Conservation (phyloP, 2,888 invertebrate species). For the Athalia rosae region DNA sequence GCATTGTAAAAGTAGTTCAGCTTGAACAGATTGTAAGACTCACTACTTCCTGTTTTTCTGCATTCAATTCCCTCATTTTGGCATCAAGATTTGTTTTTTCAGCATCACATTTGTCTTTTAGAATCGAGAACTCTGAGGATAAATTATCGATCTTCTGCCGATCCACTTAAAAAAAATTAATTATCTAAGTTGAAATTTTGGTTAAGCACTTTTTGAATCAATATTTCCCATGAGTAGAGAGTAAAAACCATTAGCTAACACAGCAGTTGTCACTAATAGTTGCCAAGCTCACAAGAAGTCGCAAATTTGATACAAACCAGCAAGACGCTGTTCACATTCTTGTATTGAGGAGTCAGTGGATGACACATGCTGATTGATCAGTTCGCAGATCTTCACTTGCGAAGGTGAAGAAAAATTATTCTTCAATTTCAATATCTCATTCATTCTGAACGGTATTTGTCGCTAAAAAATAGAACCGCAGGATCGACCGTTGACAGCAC, state of each 20-base stretch:
- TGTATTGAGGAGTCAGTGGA: background rate
- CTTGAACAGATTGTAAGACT: background rate
- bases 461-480: background rate
- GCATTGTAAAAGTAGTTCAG: background rate
- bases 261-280: background rate
- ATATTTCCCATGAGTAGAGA: no score
- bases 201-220: no score
- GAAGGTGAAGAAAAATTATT: constrained; percentile 1
- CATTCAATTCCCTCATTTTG: constrained; percentile 12
- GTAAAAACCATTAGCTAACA: background rate
- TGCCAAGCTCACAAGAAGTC: background rate
- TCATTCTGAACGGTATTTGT: constrained; percentile 1
- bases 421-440: constrained; percentile 2
- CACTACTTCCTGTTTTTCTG: constrained; percentile 27
- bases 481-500: background rate
- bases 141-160: constrained; percentile 10
- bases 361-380: background rate
- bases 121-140: background rate
- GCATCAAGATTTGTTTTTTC: background rate
- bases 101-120: background rate
- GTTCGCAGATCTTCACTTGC: background rate
- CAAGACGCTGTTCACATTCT: constrained; percentile 9
- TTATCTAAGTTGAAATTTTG: background rate
- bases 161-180: constrained; percentile 5
- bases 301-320: constrained; percentile 21